These are phyloP conservation scores for Laspeyria flexula DNA, from an alignment of 2,888 invertebrate species.

Conservation along the genomic window DNA sequence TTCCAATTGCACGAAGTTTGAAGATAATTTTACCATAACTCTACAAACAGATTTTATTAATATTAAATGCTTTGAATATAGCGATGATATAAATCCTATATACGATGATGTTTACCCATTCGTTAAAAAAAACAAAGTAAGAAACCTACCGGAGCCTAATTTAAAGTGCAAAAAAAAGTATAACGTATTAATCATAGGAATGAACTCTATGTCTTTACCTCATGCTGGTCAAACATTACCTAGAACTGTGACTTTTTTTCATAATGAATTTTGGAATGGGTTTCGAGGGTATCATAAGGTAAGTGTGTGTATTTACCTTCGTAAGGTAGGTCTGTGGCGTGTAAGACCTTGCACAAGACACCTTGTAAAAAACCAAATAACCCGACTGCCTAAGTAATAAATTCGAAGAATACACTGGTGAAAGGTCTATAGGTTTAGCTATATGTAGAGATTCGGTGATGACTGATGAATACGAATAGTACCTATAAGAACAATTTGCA, in stretches of 20 bases:
- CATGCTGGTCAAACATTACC: constrained; percentile 92
- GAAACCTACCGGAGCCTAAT: constrained; percentile 43
- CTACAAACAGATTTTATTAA: constrained; percentile 70
- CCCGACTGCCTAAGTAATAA: no score
- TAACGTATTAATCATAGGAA: constrained; percentile 91
- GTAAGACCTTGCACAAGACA: no score
- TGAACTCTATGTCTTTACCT: constrained; percentile 93
- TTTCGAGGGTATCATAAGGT: constrained; percentile 91
- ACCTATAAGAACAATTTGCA: no score
- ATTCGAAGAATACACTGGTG: no score
- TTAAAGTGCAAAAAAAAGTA: constrained; percentile 57
- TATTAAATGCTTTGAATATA: constrained; percentile 64
- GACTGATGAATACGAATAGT: no score
- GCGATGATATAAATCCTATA: constrained; percentile 56
- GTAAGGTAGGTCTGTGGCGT: no score
- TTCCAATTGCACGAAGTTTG: constrained; percentile 59
- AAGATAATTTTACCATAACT: constrained; percentile 52
- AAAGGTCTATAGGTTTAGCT: no score
- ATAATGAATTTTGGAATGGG: constrained; percentile 89
- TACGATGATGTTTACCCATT: constrained; percentile 76
- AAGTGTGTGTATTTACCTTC: constrained; percentile 11
- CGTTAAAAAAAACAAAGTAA: constrained; percentile 75
- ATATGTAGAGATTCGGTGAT: no score
- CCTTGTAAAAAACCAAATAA: no score
- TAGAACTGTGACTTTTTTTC: constrained; percentile 88